Evolutionary conservation across 92 coral and sea anemone species (phyloP), one percentile per base, ranked within the genome.

Genomic region (Nematostella vectensis): DNA sequence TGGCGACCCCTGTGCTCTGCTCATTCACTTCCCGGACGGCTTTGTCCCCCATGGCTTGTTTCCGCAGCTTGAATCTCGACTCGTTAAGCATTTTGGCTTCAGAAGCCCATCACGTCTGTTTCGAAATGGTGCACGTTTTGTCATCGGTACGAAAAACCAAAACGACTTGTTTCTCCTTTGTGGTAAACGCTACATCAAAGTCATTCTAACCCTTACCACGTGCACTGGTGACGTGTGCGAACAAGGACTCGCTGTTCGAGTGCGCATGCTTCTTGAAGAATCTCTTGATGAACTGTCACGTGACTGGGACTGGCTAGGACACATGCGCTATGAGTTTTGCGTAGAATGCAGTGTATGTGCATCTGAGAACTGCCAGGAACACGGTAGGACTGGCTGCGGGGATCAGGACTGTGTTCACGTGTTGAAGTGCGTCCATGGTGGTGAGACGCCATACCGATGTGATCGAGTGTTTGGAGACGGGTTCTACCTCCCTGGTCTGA

Each of bases 41-140:
- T n/a, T n/a, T n/a, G 75, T 73, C 15, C 79, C 79, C 0, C 79
- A 73, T 44, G 80, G 74, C 3, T 62, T 73, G 44, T 73, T 73
- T 42, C 18, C 74, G 2, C 80, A 65, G 61, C 44, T 75, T 13
- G 63, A 66, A 1, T 75, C 81, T 26, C 49, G 69, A 0, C 50
- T 56, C 3, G 54, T 47, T n/a, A 16, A 31, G 8, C 65, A 63
- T 74, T 67, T 60, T 16, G 75, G 68, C 2, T 53, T 42, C 26
- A 31, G 28, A 29, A 63, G 27, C 4, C 58, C 59, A 2, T 75
- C 75, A 11, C 52, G 54, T 54, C 63, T 75, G 18, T 67, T 27
- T 47, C 65, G 25, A 18, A 52, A 53, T 21, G 81, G 38, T 21
- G 63, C 69, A 4, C 27, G 69, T 24, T 75, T 75, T 29, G 50